Percentiles rank a stretch among this genome's conserved stretches.
These are phyloP conservation scores for Hermetia illucens DNA, from an alignment of 1,140 invertebrate genomes.

Conservation along the genomic window DNA sequence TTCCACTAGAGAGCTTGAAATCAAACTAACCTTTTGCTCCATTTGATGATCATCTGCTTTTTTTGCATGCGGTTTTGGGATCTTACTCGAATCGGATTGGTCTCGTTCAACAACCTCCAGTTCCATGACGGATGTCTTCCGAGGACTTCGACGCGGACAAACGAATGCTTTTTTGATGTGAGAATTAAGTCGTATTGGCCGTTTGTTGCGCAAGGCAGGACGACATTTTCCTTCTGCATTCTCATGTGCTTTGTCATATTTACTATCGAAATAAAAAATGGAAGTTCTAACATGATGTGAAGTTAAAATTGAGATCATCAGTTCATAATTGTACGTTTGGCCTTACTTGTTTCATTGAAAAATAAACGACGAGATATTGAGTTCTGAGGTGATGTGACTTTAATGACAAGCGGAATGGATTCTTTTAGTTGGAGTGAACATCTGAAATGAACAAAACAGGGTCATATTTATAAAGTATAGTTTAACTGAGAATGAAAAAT, in stretches of 20 bases:
- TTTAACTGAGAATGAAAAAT: too few species aligned
- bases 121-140: slow-evolving; percentile 19
- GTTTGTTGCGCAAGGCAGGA: slow-evolving; percentile 23
- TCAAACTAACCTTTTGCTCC: slow-evolving; percentile 21
- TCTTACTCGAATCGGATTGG: slow-evolving; percentile 18
- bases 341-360: slow-evolving; percentile 29
- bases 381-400: slow-evolving; percentile 14
- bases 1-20: neutral
- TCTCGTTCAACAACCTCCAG: slow-evolving; percentile 23
- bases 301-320: neutral
- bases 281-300: neutral
- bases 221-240: slow-evolving; percentile 5
- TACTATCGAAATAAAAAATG: neutral
- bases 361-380: slow-evolving; percentile 24
- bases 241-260: neutral
- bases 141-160: slow-evolving; percentile 21
- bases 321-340: neutral
- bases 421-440: slow-evolving; percentile 23
- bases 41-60: slow-evolving; percentile 27
- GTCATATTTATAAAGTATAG: too few species aligned
- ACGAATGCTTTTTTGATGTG: slow-evolving; percentile 16
- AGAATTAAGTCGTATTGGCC: slow-evolving; percentile 28
- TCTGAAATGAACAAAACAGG: too few species aligned
- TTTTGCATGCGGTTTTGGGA: slow-evolving; percentile 27
- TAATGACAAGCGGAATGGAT: slow-evolving; percentile 24